These are phyloP conservation scores for Sphaerophoria rueppellii DNA, from an alignment of 2,888 invertebrate genomes.

Conservation along the genomic window DNA sequence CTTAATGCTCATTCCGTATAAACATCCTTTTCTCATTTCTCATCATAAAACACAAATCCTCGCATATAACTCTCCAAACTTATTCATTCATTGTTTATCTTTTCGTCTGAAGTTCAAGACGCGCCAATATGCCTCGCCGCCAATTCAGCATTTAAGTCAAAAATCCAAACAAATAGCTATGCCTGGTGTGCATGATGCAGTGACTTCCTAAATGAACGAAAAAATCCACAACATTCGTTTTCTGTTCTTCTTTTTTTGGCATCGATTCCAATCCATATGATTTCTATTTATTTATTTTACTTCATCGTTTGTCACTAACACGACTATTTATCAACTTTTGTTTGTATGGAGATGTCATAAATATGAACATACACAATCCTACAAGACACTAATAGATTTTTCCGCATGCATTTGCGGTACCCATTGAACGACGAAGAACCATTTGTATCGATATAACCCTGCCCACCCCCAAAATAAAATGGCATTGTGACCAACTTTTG, in stretches of 20 bases:
- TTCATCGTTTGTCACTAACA: constrained; percentile 42
- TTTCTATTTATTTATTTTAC: constrained; percentile 48
- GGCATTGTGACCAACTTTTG: constrained; percentile 43
- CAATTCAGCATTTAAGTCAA: constrained; percentile 26
- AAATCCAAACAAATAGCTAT: not conserved
- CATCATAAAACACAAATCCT: not conserved
- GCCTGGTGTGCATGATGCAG: not conserved
- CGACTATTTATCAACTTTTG: constrained; percentile 20
- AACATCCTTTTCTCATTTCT: constrained; percentile 35
- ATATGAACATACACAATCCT: constrained; percentile 4
- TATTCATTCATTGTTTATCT: constrained; percentile 57
- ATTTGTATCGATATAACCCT: not conserved
- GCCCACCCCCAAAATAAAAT: not conserved
- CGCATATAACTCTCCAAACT: not conserved
- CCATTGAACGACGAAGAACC: not conserved
- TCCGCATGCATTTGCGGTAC: constrained; percentile 24
- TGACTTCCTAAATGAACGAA: not conserved
- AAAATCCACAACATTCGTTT: constrained; percentile 18
- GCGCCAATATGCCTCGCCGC: constrained; percentile 42
- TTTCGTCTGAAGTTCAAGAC: constrained; percentile 59
- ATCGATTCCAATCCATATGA: constrained; percentile 32
- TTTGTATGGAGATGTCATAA: not conserved
- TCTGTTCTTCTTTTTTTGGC: constrained; percentile 21
- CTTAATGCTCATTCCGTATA: constrained; percentile 25
- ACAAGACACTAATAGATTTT: constrained; percentile 11